These are phyloP conservation scores for Silurus glanis DNA, from an alignment of 2,113 vertebrate species.

Conservation along the genomic window DNA sequence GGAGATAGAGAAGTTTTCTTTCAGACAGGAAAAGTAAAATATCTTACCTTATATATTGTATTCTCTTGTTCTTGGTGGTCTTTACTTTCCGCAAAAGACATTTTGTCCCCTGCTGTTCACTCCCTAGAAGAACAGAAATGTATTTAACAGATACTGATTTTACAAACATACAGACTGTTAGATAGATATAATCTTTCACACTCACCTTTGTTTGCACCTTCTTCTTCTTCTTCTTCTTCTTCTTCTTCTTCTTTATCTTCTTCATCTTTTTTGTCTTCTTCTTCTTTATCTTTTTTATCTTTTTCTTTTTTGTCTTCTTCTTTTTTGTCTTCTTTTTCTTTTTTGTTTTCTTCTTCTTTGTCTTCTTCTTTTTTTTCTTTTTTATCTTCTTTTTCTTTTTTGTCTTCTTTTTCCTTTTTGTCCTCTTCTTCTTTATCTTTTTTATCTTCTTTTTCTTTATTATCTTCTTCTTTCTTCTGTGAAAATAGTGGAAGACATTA, in stretches of 20 bases:
- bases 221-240: not conserved
- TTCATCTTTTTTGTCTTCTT: too few relatives aligned
- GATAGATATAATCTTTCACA: not conserved
- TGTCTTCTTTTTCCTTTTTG: too few relatives aligned
- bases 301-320: not conserved
- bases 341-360: not conserved
- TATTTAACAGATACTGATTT: not conserved
- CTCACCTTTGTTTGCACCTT: not conserved
- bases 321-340: not conserved
- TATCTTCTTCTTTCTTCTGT: not conserved
- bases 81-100: not conserved
- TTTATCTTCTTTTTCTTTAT: not conserved
- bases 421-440: too few relatives aligned
- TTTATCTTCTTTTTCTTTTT: not conserved
- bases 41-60: not conserved
- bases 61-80: not conserved
- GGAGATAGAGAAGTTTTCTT: too few relatives aligned
- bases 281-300: not conserved
- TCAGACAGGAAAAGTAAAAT: too few relatives aligned
- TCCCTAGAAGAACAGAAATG: not conserved
- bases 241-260: not conserved
- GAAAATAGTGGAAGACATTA: not conserved
- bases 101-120: not conserved
- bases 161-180: not conserved
- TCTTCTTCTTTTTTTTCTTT: not conserved